Base-by-base conservation (phyloP, 53 echinoderm and acorn worm species). In the Paracentrotus lividus region DNA sequence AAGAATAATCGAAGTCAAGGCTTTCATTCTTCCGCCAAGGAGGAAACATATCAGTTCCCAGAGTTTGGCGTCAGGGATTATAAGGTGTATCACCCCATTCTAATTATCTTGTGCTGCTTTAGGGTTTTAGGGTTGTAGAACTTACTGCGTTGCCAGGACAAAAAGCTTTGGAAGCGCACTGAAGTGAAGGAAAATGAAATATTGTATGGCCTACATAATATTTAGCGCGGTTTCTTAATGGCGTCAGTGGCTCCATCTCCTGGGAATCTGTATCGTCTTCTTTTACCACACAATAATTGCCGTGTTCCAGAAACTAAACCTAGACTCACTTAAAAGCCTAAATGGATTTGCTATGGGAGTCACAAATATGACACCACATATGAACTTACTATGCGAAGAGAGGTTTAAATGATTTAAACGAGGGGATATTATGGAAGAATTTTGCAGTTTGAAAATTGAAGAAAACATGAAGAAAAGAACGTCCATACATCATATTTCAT, bases 301-400 rank as follows among this genome's bases (percentile, higher is more conserved):
- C 49, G 10, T 81, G 81, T 45, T 81, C 44, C 33, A 81, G 81
- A 81, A 81, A 24, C 45, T 81, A 81, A 81, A n/a, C 47, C 45
- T 33, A 21, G n/a, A 44, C 81, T 81, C 81, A 81, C 45, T 81
- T 81, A 81, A 81, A 81, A 81, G 81, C 81, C 81, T 81, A n/a
- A 47, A 47, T 81, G 44, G 81, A 81, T 76, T 76, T 76, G 16
- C 4, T 26, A 40, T 16, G 76, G 76, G 42, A 76, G 42, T 76
- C 76, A 76, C 33, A 36, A 76, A 76, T 76, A 18, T 38, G 75
- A 75, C 75, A 75, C 75, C 57, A 18, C 57, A 18, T 13, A 20
- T 57, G 21, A 0, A 57, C 20, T 27, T 0, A 64, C 29, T 29
- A 12, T 64, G 27, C 29, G 64, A 64, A 29, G 64, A 26, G 27